Conservation (phyloP, 2,888 invertebrate genomes). For the Acleris sparsana region DNA sequence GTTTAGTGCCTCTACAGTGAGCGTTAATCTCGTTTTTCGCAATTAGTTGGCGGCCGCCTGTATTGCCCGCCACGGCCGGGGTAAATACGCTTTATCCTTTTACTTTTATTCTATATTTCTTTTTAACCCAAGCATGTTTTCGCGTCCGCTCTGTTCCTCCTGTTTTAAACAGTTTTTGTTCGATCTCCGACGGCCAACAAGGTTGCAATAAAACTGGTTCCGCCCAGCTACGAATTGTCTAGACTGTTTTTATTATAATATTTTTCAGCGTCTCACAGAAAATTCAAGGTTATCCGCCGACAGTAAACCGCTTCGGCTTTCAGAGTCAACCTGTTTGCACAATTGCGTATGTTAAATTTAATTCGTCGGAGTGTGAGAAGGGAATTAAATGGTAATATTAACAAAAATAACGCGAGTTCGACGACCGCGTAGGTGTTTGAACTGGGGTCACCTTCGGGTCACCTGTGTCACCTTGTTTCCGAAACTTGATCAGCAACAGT, state of each 20-base stretch:
- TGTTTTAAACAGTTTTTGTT: constrained; percentile 47
- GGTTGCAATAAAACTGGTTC: constrained; percentile 18
- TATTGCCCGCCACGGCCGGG: constrained; percentile 62
- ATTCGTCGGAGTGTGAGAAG: constrained; percentile 25
- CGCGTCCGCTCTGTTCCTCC: constrained; percentile 50
- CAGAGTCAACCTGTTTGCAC: constrained; percentile 29
- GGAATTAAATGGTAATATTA: constrained; percentile 45
- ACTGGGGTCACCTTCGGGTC: constrained; percentile 76
- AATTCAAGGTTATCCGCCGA: constrained; percentile 27
- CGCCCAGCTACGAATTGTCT: constrained; percentile 30
- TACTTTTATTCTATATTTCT: constrained; percentile 58
- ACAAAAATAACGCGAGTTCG: constrained; percentile 60
- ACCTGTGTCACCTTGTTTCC: constrained; percentile 77
- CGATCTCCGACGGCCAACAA: constrained; percentile 41
- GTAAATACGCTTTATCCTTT: constrained; percentile 65
- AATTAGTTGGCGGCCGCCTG: constrained; percentile 73
- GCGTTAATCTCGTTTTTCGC: constrained; percentile 80
- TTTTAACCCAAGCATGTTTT: constrained; percentile 45
- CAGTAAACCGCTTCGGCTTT: constrained; percentile 23
- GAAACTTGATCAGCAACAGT: constrained; percentile 74
- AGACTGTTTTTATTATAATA: constrained; percentile 40
- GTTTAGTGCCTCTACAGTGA: constrained; percentile 71
- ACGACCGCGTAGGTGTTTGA: constrained; percentile 57
- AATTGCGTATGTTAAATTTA: constrained; percentile 30
- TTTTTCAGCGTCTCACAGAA: constrained; percentile 21